A percentile compares a stretch with the other conserved stretches of the same genome.
Evolutionary conservation across 2,888 invertebrate species (phyloP).

Genomic region (Noctua fimbriata): DNA sequence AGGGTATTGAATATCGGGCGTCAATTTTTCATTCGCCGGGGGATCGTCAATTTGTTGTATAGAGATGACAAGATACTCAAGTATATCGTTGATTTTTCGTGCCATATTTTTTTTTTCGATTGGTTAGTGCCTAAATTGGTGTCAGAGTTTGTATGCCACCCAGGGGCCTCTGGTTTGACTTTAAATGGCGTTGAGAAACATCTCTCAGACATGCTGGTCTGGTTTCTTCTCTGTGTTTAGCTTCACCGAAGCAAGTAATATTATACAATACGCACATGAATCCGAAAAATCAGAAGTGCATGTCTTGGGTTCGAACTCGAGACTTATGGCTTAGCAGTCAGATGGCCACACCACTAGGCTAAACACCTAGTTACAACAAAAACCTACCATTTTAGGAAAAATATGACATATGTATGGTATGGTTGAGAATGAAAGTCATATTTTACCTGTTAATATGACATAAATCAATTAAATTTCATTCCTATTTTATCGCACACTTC

Average conservation of each 20-base stretch:
- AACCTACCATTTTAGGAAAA: neutral
- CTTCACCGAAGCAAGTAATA: neutral
- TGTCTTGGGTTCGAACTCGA: neutral
- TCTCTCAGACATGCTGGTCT: neutral
- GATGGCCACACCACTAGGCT: too few relatives aligned
- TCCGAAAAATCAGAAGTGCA: neutral
- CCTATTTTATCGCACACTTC: neutral
- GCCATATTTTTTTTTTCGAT: neutral
- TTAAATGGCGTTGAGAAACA: neutral
- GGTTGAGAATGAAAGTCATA: neutral
- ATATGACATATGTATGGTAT: neutral
- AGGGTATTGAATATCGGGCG: neutral
- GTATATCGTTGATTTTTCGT: neutral
- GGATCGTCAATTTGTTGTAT: neutral
- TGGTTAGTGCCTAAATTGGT: neutral
- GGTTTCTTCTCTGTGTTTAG: neutral
- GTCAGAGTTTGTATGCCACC: neutral
- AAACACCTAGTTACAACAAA: neutral
- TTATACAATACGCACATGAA: neutral
- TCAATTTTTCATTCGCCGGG: neutral
- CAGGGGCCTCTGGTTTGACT: neutral
- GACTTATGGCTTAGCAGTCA: neutral
- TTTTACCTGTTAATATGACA: neutral
- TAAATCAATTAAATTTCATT: neutral
- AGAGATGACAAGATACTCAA: neutral